Evolutionary conservation across 2,113 vertebrate species (phyloP).

Genomic region (Dendrocopos noguchii): DNA sequence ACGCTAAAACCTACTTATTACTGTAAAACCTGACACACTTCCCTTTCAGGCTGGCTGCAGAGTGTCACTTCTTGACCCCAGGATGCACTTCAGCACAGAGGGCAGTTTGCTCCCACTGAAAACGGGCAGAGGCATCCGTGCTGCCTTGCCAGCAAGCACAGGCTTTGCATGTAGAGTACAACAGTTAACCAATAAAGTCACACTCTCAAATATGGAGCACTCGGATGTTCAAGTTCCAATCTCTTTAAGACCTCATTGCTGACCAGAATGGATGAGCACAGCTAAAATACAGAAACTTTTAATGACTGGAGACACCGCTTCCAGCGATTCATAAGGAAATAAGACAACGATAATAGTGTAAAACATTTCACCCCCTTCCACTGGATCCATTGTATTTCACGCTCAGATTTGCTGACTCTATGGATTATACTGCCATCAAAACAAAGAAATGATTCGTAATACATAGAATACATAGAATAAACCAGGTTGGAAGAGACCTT

Average conservation of each 20-base stretch:
- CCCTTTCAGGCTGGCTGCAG: not conserved
- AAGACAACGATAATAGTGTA: not conserved
- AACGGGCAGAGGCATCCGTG: rapidly evolving
- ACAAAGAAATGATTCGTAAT: not conserved
- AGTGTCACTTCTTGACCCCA: not conserved
- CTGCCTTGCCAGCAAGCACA: not conserved
- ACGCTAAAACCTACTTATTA: not conserved
- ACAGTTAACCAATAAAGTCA: not conserved
- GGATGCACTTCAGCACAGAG: not conserved
- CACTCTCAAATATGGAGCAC: not conserved
- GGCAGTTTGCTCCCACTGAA: no score
- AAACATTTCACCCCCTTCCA: not conserved
- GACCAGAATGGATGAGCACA: not conserved
- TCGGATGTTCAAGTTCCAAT: rapidly evolving
- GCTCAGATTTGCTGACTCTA: not conserved
- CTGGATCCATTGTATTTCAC: not conserved
- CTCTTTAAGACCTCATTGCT: not conserved
- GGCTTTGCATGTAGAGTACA: rapidly evolving
- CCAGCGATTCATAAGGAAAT: not conserved
- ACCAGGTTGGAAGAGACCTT: no score
- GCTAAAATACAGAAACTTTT: not conserved
- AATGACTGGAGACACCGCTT: not conserved
- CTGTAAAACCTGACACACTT: not conserved
- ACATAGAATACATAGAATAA: no score
- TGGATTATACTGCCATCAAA: not conserved